Percentiles rank a stretch among this genome's conserved stretches.
Conservation (phyloP, 2,797 vertebrate species). For the Sebastes minor region DNA sequence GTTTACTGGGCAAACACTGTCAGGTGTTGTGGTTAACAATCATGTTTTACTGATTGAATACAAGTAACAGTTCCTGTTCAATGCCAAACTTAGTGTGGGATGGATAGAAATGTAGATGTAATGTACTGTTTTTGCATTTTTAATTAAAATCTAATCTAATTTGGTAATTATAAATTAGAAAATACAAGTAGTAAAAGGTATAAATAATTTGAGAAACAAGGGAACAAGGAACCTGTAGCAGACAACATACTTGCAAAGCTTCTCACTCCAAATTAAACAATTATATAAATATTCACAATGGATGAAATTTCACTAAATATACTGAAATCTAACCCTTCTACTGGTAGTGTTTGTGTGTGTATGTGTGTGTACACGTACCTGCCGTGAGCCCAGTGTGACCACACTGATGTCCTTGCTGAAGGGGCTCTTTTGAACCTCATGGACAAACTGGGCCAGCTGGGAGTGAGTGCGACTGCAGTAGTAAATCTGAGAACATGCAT, state of each 20-base stretch:
- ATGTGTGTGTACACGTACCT: slow-evolving; percentile 77
- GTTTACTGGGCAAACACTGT: background rate
- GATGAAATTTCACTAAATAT: background rate
- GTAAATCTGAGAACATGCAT: slow-evolving; percentile 86
- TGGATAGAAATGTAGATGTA: background rate
- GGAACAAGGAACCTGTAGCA: background rate
- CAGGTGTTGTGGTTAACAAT: background rate
- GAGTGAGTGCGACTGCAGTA: slow-evolving; percentile 99
- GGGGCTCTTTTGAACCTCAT: slow-evolving; percentile 94
- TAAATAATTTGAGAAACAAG: background rate
- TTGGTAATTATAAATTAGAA: background rate
- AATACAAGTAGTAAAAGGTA: background rate
- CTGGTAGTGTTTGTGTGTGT: background rate
- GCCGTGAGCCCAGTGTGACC: slow-evolving; percentile 92
- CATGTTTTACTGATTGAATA: background rate
- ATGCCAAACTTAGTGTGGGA: background rate
- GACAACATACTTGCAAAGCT: background rate
- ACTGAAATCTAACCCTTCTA: background rate
- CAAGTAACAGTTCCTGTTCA: background rate
- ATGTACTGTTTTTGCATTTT: background rate
- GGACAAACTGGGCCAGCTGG: slow-evolving; percentile 96
- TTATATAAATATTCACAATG: background rate
- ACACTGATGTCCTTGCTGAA: slow-evolving; percentile 87
- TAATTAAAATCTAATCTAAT: background rate
- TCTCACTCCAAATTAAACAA: background rate